Percentiles rank a stretch among this genome's conserved stretches.
Conservation (phyloP, 2,888 invertebrate species). For the Tryphoninae sp. region DNA sequence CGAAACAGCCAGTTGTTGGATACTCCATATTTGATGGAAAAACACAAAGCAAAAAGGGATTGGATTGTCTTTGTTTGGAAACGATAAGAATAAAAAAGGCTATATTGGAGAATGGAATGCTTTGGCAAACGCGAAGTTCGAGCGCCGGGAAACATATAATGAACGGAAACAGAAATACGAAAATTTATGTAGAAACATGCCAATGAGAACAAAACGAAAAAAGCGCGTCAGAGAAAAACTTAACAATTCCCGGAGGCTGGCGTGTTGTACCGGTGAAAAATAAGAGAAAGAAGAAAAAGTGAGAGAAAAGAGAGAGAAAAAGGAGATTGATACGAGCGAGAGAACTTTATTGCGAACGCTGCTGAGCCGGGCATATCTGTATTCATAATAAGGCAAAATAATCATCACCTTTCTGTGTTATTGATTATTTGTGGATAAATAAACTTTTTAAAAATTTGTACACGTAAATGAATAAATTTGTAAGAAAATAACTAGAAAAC, state of each 20-base stretch:
- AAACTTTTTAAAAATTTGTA: not conserved
- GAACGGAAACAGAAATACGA: not conserved
- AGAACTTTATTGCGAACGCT: conserved; percentile 65
- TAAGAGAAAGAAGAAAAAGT: conserved; percentile 45
- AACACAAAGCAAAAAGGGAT: conserved; percentile 68
- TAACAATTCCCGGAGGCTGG: conserved; percentile 75
- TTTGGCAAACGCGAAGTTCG: not conserved
- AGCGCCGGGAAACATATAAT: conserved; percentile 15
- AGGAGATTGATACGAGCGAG: conserved; percentile 37
- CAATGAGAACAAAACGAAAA: conserved; percentile 41
- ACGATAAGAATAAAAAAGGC: not conserved
- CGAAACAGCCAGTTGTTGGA: conserved; percentile 63
- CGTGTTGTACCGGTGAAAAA: conserved; percentile 64
- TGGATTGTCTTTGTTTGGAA: conserved; percentile 18
- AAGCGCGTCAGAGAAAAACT: conserved; percentile 67
- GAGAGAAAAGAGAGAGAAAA: conserved; percentile 48
- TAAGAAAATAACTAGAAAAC: no score
- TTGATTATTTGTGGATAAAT: not conserved
- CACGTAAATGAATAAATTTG: no score
- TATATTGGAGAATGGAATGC: not conserved
- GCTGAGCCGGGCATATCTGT: conserved; percentile 56
- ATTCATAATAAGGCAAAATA: conserved; percentile 62
- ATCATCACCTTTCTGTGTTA: not conserved
- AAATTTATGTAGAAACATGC: conserved; percentile 21
- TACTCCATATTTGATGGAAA: conserved; percentile 68